Conservation (phyloP, 1,140 invertebrate species). For the Drosophila novamexicana region DNA sequence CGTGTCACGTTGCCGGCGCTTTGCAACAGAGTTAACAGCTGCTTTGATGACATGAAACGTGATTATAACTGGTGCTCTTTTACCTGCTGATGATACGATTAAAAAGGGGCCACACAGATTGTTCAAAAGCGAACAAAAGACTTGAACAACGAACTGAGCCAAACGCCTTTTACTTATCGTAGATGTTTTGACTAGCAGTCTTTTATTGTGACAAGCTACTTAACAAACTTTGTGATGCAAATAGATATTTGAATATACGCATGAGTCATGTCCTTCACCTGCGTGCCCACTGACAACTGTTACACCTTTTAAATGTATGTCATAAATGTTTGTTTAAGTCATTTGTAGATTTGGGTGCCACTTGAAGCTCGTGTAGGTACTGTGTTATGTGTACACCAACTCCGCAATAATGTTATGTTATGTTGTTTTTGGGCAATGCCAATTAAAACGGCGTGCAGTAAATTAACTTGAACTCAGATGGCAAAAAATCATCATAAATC, state of each 20-base stretch:
- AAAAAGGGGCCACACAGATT: constrained; percentile 12
- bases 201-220: not conserved
- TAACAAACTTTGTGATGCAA: not conserved
- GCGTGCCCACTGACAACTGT: constrained; percentile 29
- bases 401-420: constrained; percentile 2
- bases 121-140: constrained; percentile 25
- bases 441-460: constrained; percentile 39
- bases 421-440: constrained; percentile 30
- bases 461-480: constrained; percentile 31
- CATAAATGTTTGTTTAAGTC: constrained; percentile 38
- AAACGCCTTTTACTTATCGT: not conserved
- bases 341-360: constrained; percentile 42
- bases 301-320: constrained; percentile 36
- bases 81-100: constrained; percentile 30
- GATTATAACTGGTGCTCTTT: constrained; percentile 26
- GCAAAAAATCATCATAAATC: constrained; percentile 34
- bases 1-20: constrained; percentile 29
- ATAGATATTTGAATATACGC: not conserved
- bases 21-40: constrained; percentile 25
- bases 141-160: constrained; percentile 32
- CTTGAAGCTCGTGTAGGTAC: constrained; percentile 3
- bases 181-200: not conserved
- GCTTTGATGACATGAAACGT: constrained; percentile 31
- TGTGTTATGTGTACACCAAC: not conserved
- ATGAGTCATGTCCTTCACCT: constrained; percentile 46